Evolutionary conservation across 2,888 invertebrate species (phyloP).

Genomic region (Calliphora vomitoria): DNA sequence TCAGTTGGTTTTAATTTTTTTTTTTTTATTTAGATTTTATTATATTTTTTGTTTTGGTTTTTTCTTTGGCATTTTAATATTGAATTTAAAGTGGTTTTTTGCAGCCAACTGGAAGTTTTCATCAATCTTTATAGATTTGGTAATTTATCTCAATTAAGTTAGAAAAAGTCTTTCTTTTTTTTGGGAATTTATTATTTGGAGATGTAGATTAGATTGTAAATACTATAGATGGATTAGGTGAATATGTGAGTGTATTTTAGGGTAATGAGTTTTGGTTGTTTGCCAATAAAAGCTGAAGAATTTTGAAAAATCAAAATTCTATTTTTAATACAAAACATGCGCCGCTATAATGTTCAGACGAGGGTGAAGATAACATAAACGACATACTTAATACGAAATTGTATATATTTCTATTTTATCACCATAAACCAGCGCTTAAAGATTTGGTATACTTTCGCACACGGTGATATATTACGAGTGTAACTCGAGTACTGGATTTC

Average conservation of each 20-base stretch:
- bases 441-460: no score
- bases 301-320: no score
- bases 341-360: no score
- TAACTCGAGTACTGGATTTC: no score
- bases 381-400: no score
- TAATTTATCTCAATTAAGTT: slow-evolving; percentile 69
- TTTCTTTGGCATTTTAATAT: slow-evolving; percentile 15
- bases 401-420: no score
- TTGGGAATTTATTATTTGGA: not conserved
- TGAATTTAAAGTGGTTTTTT: slow-evolving; percentile 63
- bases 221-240: not conserved
- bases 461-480: no score
- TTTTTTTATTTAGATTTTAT: slow-evolving; percentile 9
- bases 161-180: slow-evolving; percentile 31
- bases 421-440: no score
- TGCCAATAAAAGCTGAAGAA: no score
- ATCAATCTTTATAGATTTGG: slow-evolving; percentile 65
- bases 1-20: slow-evolving; percentile 47
- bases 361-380: no score
- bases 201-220: not conserved
- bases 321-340: no score
- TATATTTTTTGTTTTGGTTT: not conserved
- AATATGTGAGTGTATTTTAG: not conserved
- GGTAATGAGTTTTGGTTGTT: no score
- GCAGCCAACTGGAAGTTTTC: slow-evolving; percentile 35